Evolutionary conservation across 2,888 invertebrate genomes (phyloP).

Genomic region (Diarsia mendica): DNA sequence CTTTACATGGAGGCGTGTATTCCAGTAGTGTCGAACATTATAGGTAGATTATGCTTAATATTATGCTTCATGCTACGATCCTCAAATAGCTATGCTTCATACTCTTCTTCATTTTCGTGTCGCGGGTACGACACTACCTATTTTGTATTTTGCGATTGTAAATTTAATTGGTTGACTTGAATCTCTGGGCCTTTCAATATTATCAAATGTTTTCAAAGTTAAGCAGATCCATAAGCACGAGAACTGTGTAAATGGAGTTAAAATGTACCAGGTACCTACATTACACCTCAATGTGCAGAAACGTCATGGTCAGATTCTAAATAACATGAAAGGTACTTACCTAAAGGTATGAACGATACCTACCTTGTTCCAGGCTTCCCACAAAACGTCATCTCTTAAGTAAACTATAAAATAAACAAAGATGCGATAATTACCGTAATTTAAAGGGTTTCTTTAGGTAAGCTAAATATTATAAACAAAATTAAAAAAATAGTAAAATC

Average conservation of each 20-base stretch:
- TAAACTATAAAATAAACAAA: neutral
- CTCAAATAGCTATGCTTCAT: neutral
- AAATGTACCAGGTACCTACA: too few species aligned
- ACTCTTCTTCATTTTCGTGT: too few species aligned
- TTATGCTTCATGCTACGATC: neutral
- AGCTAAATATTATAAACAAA: neutral
- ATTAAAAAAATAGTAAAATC: too few species aligned
- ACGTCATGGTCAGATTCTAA: neutral
- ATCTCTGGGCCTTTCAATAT: neutral
- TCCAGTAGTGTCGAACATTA: neutral
- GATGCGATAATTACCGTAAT: neutral
- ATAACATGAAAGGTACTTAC: neutral
- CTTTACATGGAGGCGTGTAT: neutral
- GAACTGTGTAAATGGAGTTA: neutral
- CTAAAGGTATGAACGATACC: neutral
- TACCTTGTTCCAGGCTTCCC: neutral
- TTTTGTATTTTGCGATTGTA: too few species aligned
- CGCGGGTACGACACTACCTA: too few species aligned
- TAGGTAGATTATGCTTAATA: neutral
- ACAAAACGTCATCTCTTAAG: neutral
- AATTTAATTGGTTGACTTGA: neutral
- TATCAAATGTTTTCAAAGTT: neutral
- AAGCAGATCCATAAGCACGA: neutral
- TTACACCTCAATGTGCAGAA: too few species aligned
- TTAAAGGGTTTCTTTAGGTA: neutral